Percentiles rank a stretch among this genome's conserved stretches.
phyloP scores from a whole-genome alignment of 1,140 invertebrate genomes.

The Ylistrum balloti region DNA sequence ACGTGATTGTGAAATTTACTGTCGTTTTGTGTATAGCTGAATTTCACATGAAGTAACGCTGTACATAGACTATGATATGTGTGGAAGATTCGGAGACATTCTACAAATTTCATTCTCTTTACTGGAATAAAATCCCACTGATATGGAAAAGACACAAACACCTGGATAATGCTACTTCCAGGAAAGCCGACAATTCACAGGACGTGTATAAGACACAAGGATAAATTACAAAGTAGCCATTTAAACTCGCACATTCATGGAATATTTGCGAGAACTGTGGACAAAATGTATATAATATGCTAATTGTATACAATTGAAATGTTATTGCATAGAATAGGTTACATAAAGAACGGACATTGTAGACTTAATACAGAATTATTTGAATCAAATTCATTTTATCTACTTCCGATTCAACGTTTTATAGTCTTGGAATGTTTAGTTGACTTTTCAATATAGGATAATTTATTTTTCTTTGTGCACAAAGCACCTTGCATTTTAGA shows the following conservation, averaged over 20 bases:
- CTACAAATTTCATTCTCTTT: conserved; percentile 4
- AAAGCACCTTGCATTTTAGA: background rate
- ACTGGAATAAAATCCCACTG: background rate
- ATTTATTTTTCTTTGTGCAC: conserved; percentile 18
- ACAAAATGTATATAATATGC: conserved; percentile 27
- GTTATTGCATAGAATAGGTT: background rate
- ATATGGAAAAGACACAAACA: background rate
- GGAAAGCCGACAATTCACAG: background rate
- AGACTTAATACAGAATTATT: background rate
- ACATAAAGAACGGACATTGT: background rate
- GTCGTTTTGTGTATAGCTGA: conserved; percentile 33
- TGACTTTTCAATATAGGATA: background rate
- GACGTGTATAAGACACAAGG: background rate
- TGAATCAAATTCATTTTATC: conserved; percentile 16
- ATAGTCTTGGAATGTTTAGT: conserved; percentile 18
- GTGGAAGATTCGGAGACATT: background rate
- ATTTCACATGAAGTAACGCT: background rate
- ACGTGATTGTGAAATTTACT: conserved; percentile 39
- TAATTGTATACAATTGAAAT: background rate
- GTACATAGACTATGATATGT: background rate
- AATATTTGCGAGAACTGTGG: background rate
- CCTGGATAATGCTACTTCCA: background rate
- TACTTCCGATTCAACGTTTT: conserved; percentile 4
- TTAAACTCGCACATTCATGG: background rate
- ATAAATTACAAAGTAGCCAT: background rate